A percentile compares a stretch with the other conserved stretches of the same genome.
These are phyloP conservation scores for Papilio aristodemus DNA, from an alignment of 1,140 invertebrate genomes.

Conservation along the genomic window DNA sequence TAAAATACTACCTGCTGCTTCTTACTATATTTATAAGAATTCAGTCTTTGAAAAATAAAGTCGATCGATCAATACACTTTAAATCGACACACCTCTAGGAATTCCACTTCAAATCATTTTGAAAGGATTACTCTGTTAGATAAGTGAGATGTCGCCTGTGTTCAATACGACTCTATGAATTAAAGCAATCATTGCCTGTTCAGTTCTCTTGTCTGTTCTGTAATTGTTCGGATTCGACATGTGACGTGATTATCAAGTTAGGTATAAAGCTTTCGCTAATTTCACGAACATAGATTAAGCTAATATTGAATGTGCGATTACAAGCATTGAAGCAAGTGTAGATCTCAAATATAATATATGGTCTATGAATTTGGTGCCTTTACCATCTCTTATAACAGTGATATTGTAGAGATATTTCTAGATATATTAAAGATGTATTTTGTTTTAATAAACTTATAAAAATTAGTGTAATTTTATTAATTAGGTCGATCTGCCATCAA, in stretches of 20 bases:
- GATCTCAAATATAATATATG: no score
- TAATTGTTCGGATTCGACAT: background rate
- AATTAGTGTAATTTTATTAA: conserved; percentile 1
- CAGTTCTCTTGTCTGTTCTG: background rate
- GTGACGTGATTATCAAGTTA: background rate
- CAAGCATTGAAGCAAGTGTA: background rate
- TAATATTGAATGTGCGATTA: background rate
- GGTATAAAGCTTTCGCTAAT: background rate
- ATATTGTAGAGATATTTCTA: no score
- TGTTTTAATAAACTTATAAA: background rate
- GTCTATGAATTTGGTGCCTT: no score
- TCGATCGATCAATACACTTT: no score
- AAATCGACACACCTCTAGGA: no score
- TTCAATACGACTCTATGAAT: background rate
- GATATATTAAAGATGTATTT: no score
- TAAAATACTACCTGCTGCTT: no score
- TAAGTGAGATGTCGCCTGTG: background rate
- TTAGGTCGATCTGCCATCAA: conserved; percentile 1
- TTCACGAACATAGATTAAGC: background rate
- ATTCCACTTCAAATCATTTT: no score
- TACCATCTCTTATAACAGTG: no score
- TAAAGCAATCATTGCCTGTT: background rate
- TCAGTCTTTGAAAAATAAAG: no score
- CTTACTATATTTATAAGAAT: no score
- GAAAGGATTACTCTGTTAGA: no score